These are phyloP conservation scores for Rallus limicola DNA, from an alignment of 2,113 vertebrate species.

Conservation along the genomic window DNA sequence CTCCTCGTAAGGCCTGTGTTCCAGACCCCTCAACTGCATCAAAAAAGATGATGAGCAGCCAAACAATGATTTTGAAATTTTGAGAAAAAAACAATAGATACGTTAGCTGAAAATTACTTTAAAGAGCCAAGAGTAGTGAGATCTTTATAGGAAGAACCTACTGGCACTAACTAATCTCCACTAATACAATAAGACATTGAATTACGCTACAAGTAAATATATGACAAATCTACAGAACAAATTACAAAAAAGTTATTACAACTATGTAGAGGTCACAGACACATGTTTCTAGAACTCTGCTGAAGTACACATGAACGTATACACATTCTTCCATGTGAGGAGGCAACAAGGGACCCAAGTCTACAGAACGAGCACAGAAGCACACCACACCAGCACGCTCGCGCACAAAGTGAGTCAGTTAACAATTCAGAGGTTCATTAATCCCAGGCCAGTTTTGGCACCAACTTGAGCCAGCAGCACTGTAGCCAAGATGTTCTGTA, in stretches of 20 bases:
- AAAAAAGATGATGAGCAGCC: not conserved
- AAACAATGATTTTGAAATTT: not conserved
- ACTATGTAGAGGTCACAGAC: fast-evolving
- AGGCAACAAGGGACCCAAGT: not conserved
- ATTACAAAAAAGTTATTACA: not conserved
- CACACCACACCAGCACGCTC: not conserved
- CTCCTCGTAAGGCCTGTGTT: no score
- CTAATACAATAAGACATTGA: fast-evolving
- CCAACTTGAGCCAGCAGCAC: fast-evolving
- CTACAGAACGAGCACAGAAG: not conserved
- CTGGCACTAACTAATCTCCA: not conserved
- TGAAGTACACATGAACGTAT: fast-evolving
- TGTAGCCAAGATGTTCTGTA: not conserved
- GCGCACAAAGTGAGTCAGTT: not conserved
- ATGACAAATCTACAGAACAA: not conserved
- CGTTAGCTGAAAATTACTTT: not conserved
- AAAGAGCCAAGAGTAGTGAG: not conserved
- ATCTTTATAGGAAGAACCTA: not conserved
- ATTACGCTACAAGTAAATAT: not conserved
- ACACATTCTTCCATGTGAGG: not conserved
- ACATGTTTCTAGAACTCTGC: not conserved
- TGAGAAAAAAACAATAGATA: not conserved
- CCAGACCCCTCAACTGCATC: no score
- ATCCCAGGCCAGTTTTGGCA: not conserved
- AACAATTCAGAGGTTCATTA: not conserved